These are phyloP conservation scores for Pachliopta kotzebuea DNA, from an alignment of 2,888 invertebrate genomes.

Conservation along the genomic window DNA sequence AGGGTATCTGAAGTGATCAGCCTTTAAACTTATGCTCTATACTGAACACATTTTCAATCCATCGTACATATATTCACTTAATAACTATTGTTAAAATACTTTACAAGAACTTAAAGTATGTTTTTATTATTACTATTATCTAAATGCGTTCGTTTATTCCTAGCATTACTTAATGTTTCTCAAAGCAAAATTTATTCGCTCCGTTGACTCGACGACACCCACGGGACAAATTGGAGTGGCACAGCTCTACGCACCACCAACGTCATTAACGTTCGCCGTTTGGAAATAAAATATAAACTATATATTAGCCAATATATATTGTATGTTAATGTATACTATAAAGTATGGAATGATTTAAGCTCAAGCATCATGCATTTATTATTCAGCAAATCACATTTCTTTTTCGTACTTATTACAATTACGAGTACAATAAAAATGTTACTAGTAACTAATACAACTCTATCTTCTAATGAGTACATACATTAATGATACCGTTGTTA, in stretches of 20 bases:
- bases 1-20: too few species aligned
- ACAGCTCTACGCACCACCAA: neutral
- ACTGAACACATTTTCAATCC: too few species aligned
- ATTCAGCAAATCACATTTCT: too few species aligned
- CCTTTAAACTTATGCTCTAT: too few species aligned
- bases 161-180: neutral
- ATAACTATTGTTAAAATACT: too few species aligned
- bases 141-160: neutral
- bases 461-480: conserved; percentile 9
- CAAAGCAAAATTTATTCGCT: neutral
- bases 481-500: conserved; percentile 5
- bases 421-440: neutral
- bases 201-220: neutral
- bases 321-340: too few species aligned
- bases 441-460: neutral
- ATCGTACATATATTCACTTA: too few species aligned
- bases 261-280: neutral
- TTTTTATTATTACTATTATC: neutral
- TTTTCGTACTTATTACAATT: too few species aligned
- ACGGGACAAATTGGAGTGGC: neutral
- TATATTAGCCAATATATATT: too few species aligned
- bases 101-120: neutral
- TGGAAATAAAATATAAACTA: neutral
- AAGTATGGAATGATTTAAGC: too few species aligned
- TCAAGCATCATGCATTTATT: too few species aligned